A percentile compares a stretch with the other conserved stretches of the same genome.
phyloP scores from a whole-genome alignment of 1,140 invertebrate genomes.

The Drosophila ironensis region DNA sequence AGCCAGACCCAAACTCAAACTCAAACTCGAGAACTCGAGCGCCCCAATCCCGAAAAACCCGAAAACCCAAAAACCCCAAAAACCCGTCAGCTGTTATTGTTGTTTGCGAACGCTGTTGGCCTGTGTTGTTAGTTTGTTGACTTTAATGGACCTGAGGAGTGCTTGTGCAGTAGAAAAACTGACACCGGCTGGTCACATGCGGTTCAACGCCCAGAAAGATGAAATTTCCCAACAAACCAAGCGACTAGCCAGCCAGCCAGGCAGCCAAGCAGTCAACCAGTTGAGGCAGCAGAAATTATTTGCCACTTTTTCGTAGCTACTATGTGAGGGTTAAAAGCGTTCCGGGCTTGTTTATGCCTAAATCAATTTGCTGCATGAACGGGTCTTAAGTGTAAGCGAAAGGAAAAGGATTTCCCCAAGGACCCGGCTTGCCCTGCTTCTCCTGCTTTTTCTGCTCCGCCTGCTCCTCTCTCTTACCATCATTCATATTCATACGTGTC shows the following conservation, averaged over 20 bases:
- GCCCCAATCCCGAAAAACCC: conserved; percentile 17
- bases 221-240: conserved; percentile 22
- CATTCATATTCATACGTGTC: conserved; percentile 52
- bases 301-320: conserved; percentile 37
- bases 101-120: conserved; percentile 4
- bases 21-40: conserved; percentile 6
- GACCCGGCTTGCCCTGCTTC: not conserved
- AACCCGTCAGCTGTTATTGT: conserved; percentile 44
- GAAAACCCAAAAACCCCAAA: conserved; percentile 18
- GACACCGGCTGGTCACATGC: conserved; percentile 51
- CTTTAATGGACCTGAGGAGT: conserved; percentile 42
- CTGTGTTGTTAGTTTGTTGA: conserved; percentile 69
- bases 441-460: not conserved
- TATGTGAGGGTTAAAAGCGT: conserved; percentile 40
- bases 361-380: conserved; percentile 78
- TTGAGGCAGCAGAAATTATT: conserved; percentile 64
- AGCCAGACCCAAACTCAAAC: not conserved
- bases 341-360: conserved; percentile 70
- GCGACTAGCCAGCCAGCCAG: too few species aligned
- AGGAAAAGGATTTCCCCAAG: conserved; percentile 31
- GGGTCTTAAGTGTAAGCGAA: conserved; percentile 59
- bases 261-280: too few species aligned
- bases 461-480: not conserved
- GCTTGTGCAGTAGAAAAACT: conserved; percentile 6
- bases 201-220: conserved; percentile 56